Conservation (phyloP, 1,140 invertebrate genomes). For the Dreissena polymorpha region DNA sequence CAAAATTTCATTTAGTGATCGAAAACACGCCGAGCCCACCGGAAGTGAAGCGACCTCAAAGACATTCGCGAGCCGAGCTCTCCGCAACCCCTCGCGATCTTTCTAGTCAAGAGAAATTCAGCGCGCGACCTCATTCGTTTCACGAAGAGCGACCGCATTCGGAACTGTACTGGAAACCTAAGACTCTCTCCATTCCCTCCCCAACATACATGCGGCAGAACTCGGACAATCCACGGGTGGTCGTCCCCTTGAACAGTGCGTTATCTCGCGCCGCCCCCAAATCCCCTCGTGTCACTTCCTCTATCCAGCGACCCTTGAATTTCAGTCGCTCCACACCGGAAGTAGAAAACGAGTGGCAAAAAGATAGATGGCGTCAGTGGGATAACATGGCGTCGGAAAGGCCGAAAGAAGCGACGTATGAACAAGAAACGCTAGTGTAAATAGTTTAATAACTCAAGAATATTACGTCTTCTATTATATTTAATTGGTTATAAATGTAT, state of each 20-base stretch:
- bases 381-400: conserved; percentile 43
- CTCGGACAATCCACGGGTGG: conserved; percentile 30
- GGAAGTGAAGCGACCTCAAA: conserved; percentile 32
- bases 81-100: conserved; percentile 39
- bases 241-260: not conserved
- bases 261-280: conserved; percentile 1
- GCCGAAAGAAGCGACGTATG: conserved; percentile 31
- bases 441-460: not conserved
- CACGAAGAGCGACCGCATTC: conserved; percentile 43
- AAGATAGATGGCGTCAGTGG: conserved; percentile 50
- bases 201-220: conserved; percentile 34
- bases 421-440: conserved; percentile 54
- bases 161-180: conserved; percentile 34
- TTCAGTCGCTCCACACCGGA: conserved; percentile 46
- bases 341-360: conserved; percentile 54
- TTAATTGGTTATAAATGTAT: no score
- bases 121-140: conserved; percentile 46
- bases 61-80: conserved; percentile 26
- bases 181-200: conserved; percentile 52
- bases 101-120: conserved; percentile 31
- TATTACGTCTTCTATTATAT: no score
- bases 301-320: conserved; percentile 51
- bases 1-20: conserved; percentile 51
- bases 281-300: conserved; percentile 50
- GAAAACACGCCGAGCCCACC: conserved; percentile 53